Evolutionary conservation across 2,797 vertebrate genomes (phyloP).

Genomic region (Acrocephalus scirpaceus): DNA sequence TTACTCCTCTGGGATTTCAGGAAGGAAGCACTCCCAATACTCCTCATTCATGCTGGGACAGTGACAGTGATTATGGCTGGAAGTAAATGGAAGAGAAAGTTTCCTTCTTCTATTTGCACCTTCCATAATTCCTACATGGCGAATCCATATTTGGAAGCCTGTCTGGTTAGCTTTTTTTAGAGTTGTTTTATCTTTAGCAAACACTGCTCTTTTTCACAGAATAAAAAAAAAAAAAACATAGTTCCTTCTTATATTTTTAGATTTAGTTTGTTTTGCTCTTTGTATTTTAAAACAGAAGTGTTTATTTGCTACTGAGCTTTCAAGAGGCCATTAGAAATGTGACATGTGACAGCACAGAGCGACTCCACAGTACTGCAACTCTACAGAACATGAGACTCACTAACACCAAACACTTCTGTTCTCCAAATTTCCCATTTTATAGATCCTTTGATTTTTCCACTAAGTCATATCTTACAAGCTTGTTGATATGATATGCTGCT

Average conservation of each 20-base stretch:
- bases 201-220: neutral
- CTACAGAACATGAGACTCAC: neutral
- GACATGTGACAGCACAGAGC: neutral
- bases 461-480: neutral
- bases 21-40: neutral
- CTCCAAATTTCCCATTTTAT: neutral
- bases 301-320: neutral
- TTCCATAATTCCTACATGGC: neutral
- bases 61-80: neutral
- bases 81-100: neutral
- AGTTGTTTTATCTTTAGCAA: neutral
- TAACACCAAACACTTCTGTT: neutral
- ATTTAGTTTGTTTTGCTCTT: neutral
- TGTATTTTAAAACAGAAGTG: neutral
- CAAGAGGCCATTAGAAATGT: neutral
- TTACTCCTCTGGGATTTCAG: neutral
- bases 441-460: neutral
- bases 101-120: neutral
- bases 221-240: neutral
- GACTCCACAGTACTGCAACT: neutral
- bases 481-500: neutral
- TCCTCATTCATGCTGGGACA: neutral
- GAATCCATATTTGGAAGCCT: neutral
- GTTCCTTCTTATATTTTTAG: neutral
- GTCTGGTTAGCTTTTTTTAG: fast-evolving